These are phyloP conservation scores for Drosophila borborema DNA, from an alignment of 2,888 invertebrate genomes.

Conservation along the genomic window DNA sequence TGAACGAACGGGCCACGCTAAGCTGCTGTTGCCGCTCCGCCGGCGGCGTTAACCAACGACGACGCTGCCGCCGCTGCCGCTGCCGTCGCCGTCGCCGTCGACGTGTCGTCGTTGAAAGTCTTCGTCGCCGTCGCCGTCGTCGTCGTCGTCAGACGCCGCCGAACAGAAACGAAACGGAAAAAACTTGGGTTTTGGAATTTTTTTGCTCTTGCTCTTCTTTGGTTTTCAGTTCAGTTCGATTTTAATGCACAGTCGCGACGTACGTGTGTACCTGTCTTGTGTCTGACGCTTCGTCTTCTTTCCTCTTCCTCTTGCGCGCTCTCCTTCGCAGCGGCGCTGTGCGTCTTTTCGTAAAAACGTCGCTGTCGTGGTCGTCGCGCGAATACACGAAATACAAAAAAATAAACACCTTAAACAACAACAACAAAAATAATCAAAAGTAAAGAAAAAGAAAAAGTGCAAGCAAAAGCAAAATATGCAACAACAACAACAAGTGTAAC, in stretches of 20 bases:
- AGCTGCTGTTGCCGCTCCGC: conserved; percentile 80
- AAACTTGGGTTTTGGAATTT: conserved; percentile 83
- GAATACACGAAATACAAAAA: not conserved
- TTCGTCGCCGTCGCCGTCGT: conserved; percentile 43
- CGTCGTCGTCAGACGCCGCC: conserved; percentile 36
- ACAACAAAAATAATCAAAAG: conserved; percentile 16
- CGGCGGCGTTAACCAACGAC: conserved; percentile 77
- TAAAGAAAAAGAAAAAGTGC: conserved; percentile 44
- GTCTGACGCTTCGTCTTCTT: conserved; percentile 32
- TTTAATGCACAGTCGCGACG: conserved; percentile 82
- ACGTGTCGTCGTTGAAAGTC: conserved; percentile 67
- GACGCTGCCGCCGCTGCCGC: conserved; percentile 37
- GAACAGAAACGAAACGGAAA: conserved; percentile 65
- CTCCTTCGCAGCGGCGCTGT: conserved; percentile 31
- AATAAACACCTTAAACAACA: conserved; percentile 13
- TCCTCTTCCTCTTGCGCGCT: conserved; percentile 34
- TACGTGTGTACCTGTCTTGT: conserved; percentile 58
- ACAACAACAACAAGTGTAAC: conserved; percentile 41
- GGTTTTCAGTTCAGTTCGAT: conserved; percentile 84
- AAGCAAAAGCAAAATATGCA: conserved; percentile 48
- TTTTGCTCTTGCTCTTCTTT: conserved; percentile 84
- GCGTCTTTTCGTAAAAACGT: conserved; percentile 37
- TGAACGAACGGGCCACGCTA: conserved; percentile 80
- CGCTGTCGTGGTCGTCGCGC: conserved; percentile 14
- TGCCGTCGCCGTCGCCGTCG: conserved; percentile 45